Conservation (phyloP, 1,140 invertebrate genomes). For the Ips nitidus region DNA sequence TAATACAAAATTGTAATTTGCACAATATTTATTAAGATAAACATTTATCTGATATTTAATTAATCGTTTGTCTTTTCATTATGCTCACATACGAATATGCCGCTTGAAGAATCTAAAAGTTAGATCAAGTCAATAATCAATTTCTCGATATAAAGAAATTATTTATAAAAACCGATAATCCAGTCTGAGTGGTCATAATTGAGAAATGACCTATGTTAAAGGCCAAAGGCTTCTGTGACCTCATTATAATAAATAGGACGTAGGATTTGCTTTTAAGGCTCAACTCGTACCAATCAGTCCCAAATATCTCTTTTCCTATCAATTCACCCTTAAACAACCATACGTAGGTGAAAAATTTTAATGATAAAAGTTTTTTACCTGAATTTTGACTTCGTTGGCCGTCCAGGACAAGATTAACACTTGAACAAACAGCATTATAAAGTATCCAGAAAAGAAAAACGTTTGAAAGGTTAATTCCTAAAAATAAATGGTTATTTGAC, state of each 20-base stretch:
- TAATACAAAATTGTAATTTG: no score
- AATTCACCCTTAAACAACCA: not conserved
- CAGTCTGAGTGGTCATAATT: not conserved
- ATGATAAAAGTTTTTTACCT: not conserved
- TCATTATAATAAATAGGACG: not conserved
- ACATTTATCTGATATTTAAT: no score
- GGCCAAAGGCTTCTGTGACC: not conserved
- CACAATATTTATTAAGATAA: no score
- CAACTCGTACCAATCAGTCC: not conserved
- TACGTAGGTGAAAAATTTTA: not conserved
- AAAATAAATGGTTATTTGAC: not conserved
- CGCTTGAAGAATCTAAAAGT: not conserved
- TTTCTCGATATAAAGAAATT: not conserved
- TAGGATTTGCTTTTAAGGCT: not conserved
- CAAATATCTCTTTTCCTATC: not conserved
- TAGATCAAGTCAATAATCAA: not conserved
- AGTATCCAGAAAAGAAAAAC: not conserved
- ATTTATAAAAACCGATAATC: not conserved
- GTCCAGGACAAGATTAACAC: not conserved
- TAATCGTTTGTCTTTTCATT: not conserved
- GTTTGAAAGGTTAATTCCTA: not conserved
- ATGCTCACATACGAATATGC: conserved; percentile 1
- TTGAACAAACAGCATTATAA: not conserved
- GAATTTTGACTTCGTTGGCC: not conserved
- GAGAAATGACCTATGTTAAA: not conserved